A percentile compares a stretch with the other conserved stretches of the same genome.
Conservation (phyloP, 1,140 invertebrate genomes). For the Scaptomyza graminum region DNA sequence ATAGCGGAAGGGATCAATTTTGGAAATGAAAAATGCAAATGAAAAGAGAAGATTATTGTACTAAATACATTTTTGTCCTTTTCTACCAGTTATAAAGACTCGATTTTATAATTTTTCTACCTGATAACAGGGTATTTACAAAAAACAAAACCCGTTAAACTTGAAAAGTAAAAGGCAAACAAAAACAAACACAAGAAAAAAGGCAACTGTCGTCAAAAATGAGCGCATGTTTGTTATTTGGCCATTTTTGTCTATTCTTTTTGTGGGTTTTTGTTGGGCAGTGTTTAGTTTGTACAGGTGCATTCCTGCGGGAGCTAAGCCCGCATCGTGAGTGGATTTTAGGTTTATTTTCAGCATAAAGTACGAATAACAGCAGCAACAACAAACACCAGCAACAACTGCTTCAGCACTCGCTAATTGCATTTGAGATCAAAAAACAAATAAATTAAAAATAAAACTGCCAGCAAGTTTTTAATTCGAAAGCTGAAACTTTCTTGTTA, state of each 20-base stretch:
- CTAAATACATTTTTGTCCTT: too few relatives aligned
- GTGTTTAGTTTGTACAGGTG: slow-evolving; percentile 33
- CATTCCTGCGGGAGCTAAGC: slow-evolving; percentile 29
- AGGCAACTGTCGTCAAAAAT: slow-evolving; percentile 36
- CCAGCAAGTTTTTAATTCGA: too few relatives aligned
- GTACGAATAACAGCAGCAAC: slow-evolving; percentile 14
- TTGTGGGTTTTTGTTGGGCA: slow-evolving; percentile 2
- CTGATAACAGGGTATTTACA: slow-evolving; percentile 3
- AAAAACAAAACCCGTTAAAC: slow-evolving; percentile 13
- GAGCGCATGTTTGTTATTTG: slow-evolving; percentile 40
- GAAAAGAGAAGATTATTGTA: too few relatives aligned
- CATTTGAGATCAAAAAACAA: slow-evolving; percentile 12
- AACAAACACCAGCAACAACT: slow-evolving; percentile 13
- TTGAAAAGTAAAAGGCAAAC: neutral
- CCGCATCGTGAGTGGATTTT: slow-evolving; percentile 40
- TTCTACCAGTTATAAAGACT: too few relatives aligned
- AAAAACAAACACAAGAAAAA: neutral
- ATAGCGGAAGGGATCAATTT: too few relatives aligned
- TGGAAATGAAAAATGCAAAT: too few relatives aligned
- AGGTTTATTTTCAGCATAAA: slow-evolving; percentile 24
- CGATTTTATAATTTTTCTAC: too few relatives aligned
- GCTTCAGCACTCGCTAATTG: slow-evolving; percentile 35
- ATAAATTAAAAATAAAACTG: neutral
- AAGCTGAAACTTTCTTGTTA: too few relatives aligned
- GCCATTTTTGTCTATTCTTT: slow-evolving; percentile 13